A percentile compares a stretch with the other conserved stretches of the same genome.
These are phyloP conservation scores for Agrochola macilenta DNA, from an alignment of 2,888 invertebrate genomes.

Conservation along the genomic window DNA sequence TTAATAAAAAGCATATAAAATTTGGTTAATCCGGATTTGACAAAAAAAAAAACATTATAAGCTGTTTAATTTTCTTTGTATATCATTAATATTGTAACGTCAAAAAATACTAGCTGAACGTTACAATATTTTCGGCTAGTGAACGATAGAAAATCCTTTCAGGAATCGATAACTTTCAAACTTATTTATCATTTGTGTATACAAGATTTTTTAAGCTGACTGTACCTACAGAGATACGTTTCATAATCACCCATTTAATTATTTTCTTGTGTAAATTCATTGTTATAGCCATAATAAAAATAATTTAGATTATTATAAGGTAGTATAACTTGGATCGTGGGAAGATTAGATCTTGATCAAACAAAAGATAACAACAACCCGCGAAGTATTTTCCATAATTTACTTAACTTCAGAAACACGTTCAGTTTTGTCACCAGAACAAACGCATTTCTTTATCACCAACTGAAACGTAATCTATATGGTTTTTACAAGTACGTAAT, in stretches of 20 bases:
- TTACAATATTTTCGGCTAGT: no score
- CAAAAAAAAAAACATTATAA: background rate
- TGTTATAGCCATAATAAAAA: slow-evolving; percentile 23
- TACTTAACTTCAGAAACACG: background rate
- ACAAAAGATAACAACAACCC: slow-evolving; percentile 32
- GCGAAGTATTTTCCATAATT: slow-evolving; percentile 4
- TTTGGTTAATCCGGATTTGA: no score
- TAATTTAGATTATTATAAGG: slow-evolving; percentile 7
- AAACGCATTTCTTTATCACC: slow-evolving; percentile 3
- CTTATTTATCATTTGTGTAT: background rate
- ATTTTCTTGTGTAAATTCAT: slow-evolving; percentile 28
- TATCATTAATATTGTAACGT: background rate
- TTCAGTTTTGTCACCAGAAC: slow-evolving; percentile 13
- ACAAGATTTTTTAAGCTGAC: background rate
- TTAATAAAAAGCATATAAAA: no score
- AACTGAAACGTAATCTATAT: background rate
- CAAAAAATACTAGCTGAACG: background rate
- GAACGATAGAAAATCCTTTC: background rate
- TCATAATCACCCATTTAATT: slow-evolving; percentile 1
- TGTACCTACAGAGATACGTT: background rate
- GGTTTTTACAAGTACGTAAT: background rate
- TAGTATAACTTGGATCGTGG: slow-evolving; percentile 26
- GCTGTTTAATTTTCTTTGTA: background rate
- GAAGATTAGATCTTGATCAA: slow-evolving; percentile 52
- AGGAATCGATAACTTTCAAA: background rate